Evolutionary conservation across 2,113 vertebrate species (phyloP), one percentile per base, ranked within the genome.

Genomic region (Cynoglossus semilaevis): DNA sequence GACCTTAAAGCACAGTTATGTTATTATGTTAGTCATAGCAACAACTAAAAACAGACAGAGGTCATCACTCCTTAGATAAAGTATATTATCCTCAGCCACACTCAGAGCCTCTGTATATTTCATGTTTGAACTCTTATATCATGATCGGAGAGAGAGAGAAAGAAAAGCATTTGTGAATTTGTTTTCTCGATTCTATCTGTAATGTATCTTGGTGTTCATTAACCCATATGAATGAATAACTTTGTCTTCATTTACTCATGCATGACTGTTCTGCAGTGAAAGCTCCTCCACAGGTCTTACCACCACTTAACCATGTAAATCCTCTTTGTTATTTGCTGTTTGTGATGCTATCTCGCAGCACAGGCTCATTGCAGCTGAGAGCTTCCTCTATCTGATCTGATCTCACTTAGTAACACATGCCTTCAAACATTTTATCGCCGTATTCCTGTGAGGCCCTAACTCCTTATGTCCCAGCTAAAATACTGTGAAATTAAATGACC

Each of bases 321-420:
- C 45, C 41, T 57, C 18, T 61, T 61, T 63, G 64, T 56, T 35
- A 34, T 65, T 58, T 57, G 14, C 22, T 29, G 56, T 70, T 42
- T 29, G n/a, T 19, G 63, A 71, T 74, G 41, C 2, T 67, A 52
- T 79, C 67, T 41, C 1, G 8, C 63, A 51, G 51, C 55, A 36
- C 14, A 62, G 40, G 51, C 44, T 56, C 63, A 58, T 51, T 22
- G 13, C 36, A 48, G 29, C 61, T 50, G 11, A 36, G 17, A 5
- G 16, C 11, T n/a, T 8, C 7, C 61, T 55, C 46, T 60, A 58
- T 63, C 57, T 56, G 35, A 76, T 76, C 57, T 41, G 38, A 67
- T 81, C 19, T 54, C 34, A 63, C 74, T 42, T 13, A 42, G 36
- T 13, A 16, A 58, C 58, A 51, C 55, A 53, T 45, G n/a, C 56